These are phyloP conservation scores for Eugnorisma glareosa DNA, from an alignment of 2,888 invertebrate genomes.

Conservation along the genomic window DNA sequence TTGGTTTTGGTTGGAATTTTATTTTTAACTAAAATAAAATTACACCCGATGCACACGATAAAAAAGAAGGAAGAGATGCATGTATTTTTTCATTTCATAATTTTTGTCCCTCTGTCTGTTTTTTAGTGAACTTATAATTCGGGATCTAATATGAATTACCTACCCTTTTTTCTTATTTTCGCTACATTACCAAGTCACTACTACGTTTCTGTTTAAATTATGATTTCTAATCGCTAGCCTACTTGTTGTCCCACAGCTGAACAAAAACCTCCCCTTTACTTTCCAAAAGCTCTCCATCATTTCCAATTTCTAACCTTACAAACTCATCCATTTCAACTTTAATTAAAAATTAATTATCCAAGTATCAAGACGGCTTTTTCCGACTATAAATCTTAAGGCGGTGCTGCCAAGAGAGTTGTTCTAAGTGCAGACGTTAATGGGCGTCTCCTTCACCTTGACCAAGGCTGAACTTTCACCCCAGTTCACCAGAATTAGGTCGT, in stretches of 20 bases:
- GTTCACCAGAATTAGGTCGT: slow-evolving; percentile 78
- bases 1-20: too few relatives aligned
- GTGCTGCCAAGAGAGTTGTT: slow-evolving; percentile 83
- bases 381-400: slow-evolving; percentile 83
- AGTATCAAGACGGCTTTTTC: slow-evolving; percentile 77
- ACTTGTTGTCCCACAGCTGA: neutral
- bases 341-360: slow-evolving; percentile 58
- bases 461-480: slow-evolving; percentile 87
- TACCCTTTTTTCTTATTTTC: too few relatives aligned
- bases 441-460: slow-evolving; percentile 89
- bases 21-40: too few relatives aligned
- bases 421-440: slow-evolving; percentile 88
- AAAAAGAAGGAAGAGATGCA: too few relatives aligned
- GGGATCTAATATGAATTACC: too few relatives aligned
- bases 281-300: neutral
- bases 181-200: too few relatives aligned
- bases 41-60: too few relatives aligned
- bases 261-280: fast-evolving
- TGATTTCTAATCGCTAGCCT: neutral
- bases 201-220: too few relatives aligned
- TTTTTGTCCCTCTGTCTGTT: neutral
- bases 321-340: neutral
- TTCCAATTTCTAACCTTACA: neutral
- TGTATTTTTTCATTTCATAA: neutral
- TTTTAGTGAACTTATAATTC: neutral